Base-by-base conservation (phyloP, 64 coral and sea anemone genomes). In the Catalaphyllia jardinei region DNA sequence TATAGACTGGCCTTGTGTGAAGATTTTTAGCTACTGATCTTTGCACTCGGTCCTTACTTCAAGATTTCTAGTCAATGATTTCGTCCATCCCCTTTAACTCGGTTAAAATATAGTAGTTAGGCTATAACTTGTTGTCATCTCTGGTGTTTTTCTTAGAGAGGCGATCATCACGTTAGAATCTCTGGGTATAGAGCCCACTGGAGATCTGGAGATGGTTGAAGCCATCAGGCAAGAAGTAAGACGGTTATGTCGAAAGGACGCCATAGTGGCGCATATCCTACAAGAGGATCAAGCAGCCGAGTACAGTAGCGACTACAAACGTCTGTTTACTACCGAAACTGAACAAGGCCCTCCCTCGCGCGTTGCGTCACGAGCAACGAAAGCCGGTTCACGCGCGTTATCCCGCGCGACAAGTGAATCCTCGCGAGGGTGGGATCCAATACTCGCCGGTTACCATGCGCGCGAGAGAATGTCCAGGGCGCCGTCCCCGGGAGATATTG, bases 361-460 rank as follows among this genome's bases (percentile, higher is more conserved):
- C 14, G 77, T 92, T 14, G 62, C 50, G 10, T 98, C 92, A 74
- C 93, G 88, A 55, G 50, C 93, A 10, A 61, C 59, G 24, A 91
- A 91, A 64, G 25, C 28, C 14, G 67, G 62, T 14, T 89, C 87
- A 29, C 76, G 87, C 33, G 78, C 72, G 12, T 88, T 80, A 31
- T 89, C 89, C 60, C 52, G 89, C 30, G 75, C 87, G 46, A 96
- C 91, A 11, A 74, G 92, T 46, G 71, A 72, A 49, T 92, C 92
- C 84, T 81, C 83, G 87, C 89, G 89, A 90, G 96, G 96, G 54
- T 98, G 93, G 90, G 93, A 98, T 39, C 96, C 96, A 52, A 98
- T 98, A 33, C 78, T 98, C 18, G 96, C 90, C 27, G 96, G 93
- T 10, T 98, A 93, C 71, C 96, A 92, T 20, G 96, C 96, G 52